A percentile compares a stretch with the other conserved stretches of the same genome.
Conservation (phyloP, 1,140 invertebrate genomes). For the Leucophenga varia region DNA sequence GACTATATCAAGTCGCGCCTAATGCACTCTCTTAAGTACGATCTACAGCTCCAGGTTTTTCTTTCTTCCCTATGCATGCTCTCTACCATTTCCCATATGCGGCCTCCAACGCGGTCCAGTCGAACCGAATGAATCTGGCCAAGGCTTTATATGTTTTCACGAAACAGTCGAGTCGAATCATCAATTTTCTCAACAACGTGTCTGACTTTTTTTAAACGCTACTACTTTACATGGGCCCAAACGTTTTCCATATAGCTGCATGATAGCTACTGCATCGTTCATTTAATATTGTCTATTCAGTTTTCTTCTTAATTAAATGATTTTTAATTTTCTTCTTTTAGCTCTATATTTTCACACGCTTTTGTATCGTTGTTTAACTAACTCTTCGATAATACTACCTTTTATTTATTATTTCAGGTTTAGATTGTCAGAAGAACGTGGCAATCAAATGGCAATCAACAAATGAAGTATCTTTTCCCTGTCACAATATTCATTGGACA, state of each 20-base stretch:
- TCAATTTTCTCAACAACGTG: not conserved
- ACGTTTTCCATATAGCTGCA: not conserved
- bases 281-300: not conserved
- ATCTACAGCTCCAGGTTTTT: too few species aligned
- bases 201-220: not conserved
- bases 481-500: constrained; percentile 34
- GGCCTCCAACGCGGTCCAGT: too few species aligned
- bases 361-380: constrained; percentile 16
- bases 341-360: too few species aligned
- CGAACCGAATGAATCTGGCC: too few species aligned
- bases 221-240: not conserved
- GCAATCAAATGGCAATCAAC: constrained; percentile 30
- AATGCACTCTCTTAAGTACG: too few species aligned
- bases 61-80: too few species aligned
- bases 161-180: not conserved
- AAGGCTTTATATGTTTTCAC: too few species aligned
- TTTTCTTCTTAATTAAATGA: too few species aligned
- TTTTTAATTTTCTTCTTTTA: too few species aligned
- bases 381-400: constrained; percentile 29
- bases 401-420: constrained; percentile 26
- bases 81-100: too few species aligned
- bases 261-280: not conserved
- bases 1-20: too few species aligned
- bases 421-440: constrained; percentile 25
- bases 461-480: constrained; percentile 24